These are phyloP conservation scores for Drosophila ohnishii DNA, from an alignment of 1,140 invertebrate species.

Conservation along the genomic window DNA sequence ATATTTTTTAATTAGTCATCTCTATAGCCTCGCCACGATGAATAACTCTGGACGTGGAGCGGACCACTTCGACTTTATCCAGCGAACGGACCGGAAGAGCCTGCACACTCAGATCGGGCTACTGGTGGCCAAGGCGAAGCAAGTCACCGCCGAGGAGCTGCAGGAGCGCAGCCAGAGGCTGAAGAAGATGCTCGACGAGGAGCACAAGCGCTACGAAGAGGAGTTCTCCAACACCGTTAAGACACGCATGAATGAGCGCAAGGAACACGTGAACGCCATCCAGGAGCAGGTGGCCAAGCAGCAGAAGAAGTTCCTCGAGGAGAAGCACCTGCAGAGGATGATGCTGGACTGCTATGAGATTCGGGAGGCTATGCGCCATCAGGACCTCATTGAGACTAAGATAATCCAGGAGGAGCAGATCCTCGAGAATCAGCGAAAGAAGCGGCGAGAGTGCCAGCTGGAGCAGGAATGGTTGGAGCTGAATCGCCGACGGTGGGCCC, in stretches of 20 bases:
- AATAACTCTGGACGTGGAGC: slow-evolving; percentile 35
- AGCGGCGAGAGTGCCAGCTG: slow-evolving; percentile 48
- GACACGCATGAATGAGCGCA: slow-evolving; percentile 63
- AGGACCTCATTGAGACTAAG: slow-evolving; percentile 55
- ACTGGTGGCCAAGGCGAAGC: slow-evolving; percentile 62
- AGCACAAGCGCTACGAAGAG: slow-evolving; percentile 68
- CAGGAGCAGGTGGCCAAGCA: slow-evolving; percentile 50
- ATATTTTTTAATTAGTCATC: slow-evolving; percentile 1
- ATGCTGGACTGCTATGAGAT: slow-evolving; percentile 75
- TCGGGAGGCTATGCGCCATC: slow-evolving; percentile 62
- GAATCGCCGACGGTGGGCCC: slow-evolving; percentile 55
- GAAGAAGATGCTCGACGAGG: slow-evolving; percentile 58
- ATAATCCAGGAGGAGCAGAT: slow-evolving; percentile 73
- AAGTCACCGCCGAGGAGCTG: slow-evolving; percentile 53
- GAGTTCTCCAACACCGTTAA: slow-evolving; percentile 73
- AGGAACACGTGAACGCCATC: slow-evolving; percentile 59
- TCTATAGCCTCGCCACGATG: slow-evolving; percentile 36
- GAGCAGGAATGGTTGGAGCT: slow-evolving; percentile 65
- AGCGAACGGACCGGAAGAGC: slow-evolving; percentile 70
- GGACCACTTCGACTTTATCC: slow-evolving; percentile 69
- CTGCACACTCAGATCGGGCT: slow-evolving; percentile 64
- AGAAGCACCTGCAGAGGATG: slow-evolving; percentile 63
- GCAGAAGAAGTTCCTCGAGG: slow-evolving; percentile 55
- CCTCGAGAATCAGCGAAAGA: slow-evolving; percentile 56
- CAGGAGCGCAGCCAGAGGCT: slow-evolving; percentile 45